phyloP scores from a whole-genome alignment of 2,113 vertebrate genomes.

The Camelus bactrianus region DNA sequence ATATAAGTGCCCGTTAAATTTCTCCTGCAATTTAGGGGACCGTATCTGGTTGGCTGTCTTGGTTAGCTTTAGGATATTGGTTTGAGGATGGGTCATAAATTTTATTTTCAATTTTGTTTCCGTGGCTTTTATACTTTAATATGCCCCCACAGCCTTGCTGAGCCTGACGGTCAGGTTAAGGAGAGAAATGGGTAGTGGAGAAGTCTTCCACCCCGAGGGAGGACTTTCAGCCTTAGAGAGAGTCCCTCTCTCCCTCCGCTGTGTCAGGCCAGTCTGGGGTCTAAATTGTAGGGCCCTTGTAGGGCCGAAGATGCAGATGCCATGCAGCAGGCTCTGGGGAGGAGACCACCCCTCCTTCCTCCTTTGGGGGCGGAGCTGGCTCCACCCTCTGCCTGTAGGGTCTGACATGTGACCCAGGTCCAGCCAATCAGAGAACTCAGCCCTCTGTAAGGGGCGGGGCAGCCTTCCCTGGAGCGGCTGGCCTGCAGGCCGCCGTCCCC shows the following conservation, averaged over 20 bases:
- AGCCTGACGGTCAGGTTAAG: not conserved
- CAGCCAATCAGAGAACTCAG: not conserved
- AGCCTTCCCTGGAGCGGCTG: not conserved
- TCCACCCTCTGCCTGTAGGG: not conserved
- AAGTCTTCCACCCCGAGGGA: not conserved
- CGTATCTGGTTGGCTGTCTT: conserved; percentile 61
- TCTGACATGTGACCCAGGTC: not conserved
- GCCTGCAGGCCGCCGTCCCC: not conserved
- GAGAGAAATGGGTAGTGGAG: conserved; percentile 20
- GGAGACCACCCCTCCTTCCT: not conserved
- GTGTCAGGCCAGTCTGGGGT: not conserved
- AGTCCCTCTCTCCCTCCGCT: not conserved
- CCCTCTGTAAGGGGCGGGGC: not conserved
- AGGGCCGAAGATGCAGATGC: not conserved
- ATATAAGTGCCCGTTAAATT: conserved; percentile 69
- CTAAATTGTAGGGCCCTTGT: not conserved
- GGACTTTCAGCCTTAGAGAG: not conserved
- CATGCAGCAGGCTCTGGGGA: not conserved
- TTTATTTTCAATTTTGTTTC: conserved; percentile 82
- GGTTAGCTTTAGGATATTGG: conserved; percentile 78
- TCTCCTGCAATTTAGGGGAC: conserved; percentile 64
- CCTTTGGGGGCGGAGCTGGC: not conserved
- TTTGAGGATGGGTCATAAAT: conserved; percentile 75
- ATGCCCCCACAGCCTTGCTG: conserved; percentile 37
- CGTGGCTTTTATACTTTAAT: conserved; percentile 69